Evolutionary conservation across 2,888 invertebrate genomes (phyloP).

Genomic region (Watsonalla cultraria): DNA sequence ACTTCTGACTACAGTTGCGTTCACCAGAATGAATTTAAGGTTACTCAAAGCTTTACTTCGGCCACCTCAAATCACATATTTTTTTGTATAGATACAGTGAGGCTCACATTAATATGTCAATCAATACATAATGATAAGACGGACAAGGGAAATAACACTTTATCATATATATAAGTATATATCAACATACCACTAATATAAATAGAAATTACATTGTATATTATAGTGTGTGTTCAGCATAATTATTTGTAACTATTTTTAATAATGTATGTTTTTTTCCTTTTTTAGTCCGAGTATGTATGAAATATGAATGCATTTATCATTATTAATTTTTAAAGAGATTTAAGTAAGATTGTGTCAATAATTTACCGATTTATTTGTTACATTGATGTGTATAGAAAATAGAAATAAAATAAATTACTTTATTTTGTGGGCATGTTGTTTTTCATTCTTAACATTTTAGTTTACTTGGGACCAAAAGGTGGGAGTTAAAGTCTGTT

Average conservation of each 20-base stretch:
- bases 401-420: constrained; percentile 52
- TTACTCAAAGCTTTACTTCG: constrained; percentile 30
- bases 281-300: constrained; percentile 28
- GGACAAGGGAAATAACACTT: neutral
- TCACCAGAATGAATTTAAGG: constrained; percentile 11
- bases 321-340: constrained; percentile 42
- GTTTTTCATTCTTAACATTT: constrained; percentile 5
- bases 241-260: neutral
- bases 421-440: constrained; percentile 61
- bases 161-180: neutral
- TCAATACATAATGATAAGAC: constrained; percentile 4
- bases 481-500: constrained; percentile 16
- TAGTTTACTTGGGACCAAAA: constrained; percentile 10
- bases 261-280: constrained; percentile 9
- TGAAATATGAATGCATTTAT: constrained; percentile 57
- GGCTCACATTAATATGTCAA: constrained; percentile 29
- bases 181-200: neutral
- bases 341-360: constrained; percentile 53
- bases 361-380: constrained; percentile 60
- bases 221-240: too few relatives aligned
- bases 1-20: constrained; percentile 61
- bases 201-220: neutral
- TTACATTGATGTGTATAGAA: constrained; percentile 66
- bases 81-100: constrained; percentile 34
- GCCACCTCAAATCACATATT: constrained; percentile 33